Evolutionary conservation across 1,140 invertebrate genomes (phyloP).

Genomic region (Pseudomyrmex concolor): DNA sequence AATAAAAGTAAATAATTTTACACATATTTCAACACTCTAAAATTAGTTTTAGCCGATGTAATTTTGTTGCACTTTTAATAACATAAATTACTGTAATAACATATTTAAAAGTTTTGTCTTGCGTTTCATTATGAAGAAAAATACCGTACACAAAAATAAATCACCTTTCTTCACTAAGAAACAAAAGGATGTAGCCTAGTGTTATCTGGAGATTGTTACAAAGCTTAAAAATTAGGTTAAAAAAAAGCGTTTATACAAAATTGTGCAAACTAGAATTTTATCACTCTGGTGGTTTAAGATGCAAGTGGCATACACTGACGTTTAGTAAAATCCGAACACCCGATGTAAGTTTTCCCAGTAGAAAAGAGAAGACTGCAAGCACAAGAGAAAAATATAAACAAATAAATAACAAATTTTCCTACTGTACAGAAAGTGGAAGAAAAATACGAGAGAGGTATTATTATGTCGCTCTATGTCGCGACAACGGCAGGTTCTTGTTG

Average conservation of each 20-base stretch:
- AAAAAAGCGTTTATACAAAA: conserved; percentile 29
- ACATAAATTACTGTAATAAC: too few relatives aligned
- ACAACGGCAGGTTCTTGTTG: conserved; percentile 21
- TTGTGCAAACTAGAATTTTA: conserved; percentile 32
- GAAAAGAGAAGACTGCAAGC: conserved; percentile 55
- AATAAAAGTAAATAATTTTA: not conserved
- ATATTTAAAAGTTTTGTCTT: too few relatives aligned
- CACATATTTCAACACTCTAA: too few relatives aligned
- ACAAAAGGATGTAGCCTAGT: not conserved
- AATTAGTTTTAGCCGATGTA: too few relatives aligned
- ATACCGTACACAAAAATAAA: too few relatives aligned
- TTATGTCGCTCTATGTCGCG: conserved; percentile 23
- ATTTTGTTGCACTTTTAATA: too few relatives aligned
- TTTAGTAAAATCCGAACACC: conserved; percentile 40
- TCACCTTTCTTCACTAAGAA: not conserved
- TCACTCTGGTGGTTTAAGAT: conserved; percentile 34
- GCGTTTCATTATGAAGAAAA: too few relatives aligned
- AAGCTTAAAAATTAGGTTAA: conserved; percentile 28
- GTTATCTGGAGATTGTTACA: not conserved
- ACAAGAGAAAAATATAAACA: conserved; percentile 48
- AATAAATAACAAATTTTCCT: conserved; percentile 48
- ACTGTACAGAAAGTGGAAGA: conserved; percentile 54
- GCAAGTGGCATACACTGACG: conserved; percentile 3
- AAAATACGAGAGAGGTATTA: conserved; percentile 30
- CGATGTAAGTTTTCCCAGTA: conserved; percentile 15